These are phyloP conservation scores for Onychorhynchus coronatus DNA, from an alignment of 2,113 vertebrate genomes.

Conservation along the genomic window DNA sequence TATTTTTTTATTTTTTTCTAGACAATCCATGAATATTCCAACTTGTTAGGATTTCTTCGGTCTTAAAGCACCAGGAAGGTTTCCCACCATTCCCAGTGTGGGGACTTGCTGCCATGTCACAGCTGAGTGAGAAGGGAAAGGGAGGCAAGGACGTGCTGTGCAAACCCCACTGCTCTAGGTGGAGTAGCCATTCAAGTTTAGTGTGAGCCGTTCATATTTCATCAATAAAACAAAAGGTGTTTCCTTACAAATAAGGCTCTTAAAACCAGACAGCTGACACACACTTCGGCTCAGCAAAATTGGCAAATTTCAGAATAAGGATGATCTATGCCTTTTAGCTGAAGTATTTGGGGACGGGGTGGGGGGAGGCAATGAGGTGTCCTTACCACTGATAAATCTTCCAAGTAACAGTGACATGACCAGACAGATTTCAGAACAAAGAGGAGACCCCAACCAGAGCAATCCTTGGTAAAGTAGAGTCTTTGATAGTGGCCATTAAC, in stretches of 20 bases:
- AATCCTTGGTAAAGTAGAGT: not conserved
- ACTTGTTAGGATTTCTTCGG: not conserved
- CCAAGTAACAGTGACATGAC: not conserved
- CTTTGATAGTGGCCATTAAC: not conserved
- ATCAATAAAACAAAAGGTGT: not conserved
- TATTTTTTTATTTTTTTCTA: not conserved
- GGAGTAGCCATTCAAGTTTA: not conserved
- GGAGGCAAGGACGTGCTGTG: rapidly evolving
- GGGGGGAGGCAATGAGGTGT: not conserved
- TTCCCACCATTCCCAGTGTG: not conserved
- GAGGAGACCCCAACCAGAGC: not conserved
- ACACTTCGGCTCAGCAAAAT: not conserved
- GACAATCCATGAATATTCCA: not conserved
- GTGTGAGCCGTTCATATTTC: not conserved
- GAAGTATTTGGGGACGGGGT: not conserved
- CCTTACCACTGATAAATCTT: not conserved
- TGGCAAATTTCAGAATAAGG: not conserved
- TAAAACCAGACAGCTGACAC: not conserved
- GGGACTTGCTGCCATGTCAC: not conserved
- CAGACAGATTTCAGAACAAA: not conserved
- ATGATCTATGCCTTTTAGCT: not conserved
- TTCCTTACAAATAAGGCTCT: not conserved
- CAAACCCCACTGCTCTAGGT: not conserved
- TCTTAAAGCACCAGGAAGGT: not conserved
- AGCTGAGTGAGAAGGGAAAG: not conserved